Evolutionary conservation across 2,113 vertebrate species (phyloP), one percentile per base, ranked within the genome.

Genomic region (Thomomys bottae): DNA sequence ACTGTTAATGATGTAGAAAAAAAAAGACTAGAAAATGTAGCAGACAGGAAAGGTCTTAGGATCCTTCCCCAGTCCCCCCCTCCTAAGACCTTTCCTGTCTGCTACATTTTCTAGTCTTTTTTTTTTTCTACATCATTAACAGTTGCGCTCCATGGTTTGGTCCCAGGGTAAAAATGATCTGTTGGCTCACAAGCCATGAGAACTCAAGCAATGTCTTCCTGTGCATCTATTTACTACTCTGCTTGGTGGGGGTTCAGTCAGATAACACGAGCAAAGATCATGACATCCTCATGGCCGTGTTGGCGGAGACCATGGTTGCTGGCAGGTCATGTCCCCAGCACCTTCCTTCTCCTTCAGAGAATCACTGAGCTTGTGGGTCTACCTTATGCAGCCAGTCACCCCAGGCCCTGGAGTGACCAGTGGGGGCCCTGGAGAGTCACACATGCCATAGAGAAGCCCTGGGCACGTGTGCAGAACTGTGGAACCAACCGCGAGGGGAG

Each of bases 401-500:
- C 17, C 38, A 82, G 34, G 40, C 34, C 21, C 8, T 11, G 42
- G 12, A 17, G 42, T 28, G 38, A 84, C 34, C 78, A 34, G 14
- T 21, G 77, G 70, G 84, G 38, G 17, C 7, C n/a, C 36, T 20
- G 40, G 57, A 67, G 24, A 71, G 42, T 32, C 32, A 1, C 26
- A 1, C 0, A 0, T 20, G 32, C n/a, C 28, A 8, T 1, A 21
- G 6, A 34, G 40, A 75, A 75, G 17, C 15, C 34, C 8, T 2
- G 17, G 40, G 70, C 45, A 49, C 15, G 5, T 0, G 0, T 3
- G 49, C 36, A 83, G 38, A 67, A 14, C 26, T 71, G 3, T 42
- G 45, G 10, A 40, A 30, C 8, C 85, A 49, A 28, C 20, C 76
- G 12, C 34, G 15, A 59, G 18, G 54, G 67, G n/a, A 70, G 72